Evolutionary conservation across 2,888 invertebrate species (phyloP).

Genomic region (Leptura quadrifasciata): DNA sequence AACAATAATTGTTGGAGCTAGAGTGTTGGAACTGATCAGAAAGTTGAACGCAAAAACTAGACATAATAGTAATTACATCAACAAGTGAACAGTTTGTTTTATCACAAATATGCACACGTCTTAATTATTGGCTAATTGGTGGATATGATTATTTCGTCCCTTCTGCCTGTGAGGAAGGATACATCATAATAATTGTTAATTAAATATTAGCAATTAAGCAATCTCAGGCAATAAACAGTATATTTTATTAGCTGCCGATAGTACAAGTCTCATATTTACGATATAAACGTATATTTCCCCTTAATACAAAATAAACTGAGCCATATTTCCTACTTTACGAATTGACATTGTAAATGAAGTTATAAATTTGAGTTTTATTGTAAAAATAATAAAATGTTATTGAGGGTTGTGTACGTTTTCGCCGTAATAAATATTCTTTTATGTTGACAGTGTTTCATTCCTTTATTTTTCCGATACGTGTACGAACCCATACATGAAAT

Average conservation of each 20-base stretch:
- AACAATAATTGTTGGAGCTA: too few relatives aligned
- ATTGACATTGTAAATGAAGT: slow-evolving; percentile 41
- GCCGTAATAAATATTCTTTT: slow-evolving; percentile 49
- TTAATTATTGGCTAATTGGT: too few relatives aligned
- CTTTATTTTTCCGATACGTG: slow-evolving; percentile 40
- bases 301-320: slow-evolving; percentile 15
- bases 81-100: too few relatives aligned
- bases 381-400: slow-evolving; percentile 47
- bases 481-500: slow-evolving; percentile 36
- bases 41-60: too few relatives aligned
- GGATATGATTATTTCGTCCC: too few relatives aligned
- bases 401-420: slow-evolving; percentile 35
- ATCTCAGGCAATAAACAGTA: neutral
- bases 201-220: too few relatives aligned
- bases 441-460: slow-evolving; percentile 47
- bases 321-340: slow-evolving; percentile 27
- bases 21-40: too few relatives aligned
- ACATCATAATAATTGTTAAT: too few relatives aligned
- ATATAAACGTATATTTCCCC: slow-evolving; percentile 3
- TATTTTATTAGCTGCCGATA: neutral
- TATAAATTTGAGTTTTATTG: slow-evolving; percentile 47
- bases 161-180: too few relatives aligned
- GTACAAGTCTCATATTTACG: neutral
- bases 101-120: too few relatives aligned
- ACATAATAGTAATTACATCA: too few relatives aligned